Evolutionary conservation across 2,113 vertebrate genomes (phyloP), one percentile per base, ranked within the genome.

Genomic region (Phaethornis superciliosus): DNA sequence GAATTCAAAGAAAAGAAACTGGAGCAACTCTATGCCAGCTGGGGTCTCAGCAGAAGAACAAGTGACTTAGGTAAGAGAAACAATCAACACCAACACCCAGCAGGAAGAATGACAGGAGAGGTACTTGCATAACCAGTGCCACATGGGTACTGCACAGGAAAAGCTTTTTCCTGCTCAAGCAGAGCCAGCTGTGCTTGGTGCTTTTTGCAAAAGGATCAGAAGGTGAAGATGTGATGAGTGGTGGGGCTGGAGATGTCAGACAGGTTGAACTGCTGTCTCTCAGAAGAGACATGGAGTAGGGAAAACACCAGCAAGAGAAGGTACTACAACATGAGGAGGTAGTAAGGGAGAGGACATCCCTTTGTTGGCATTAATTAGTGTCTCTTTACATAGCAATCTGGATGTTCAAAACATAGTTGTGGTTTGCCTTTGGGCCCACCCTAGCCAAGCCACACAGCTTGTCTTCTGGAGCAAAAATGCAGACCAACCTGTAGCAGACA

Each of bases 341-440:
- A 68, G 54, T 7, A 46, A 54, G 47, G 51, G 42, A 62, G 55
- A 55, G 77, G 85, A 19, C 70, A 62, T 1, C 9, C 27, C 52
- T 33, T 18, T n/a, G 47, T 1, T 22, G 47, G 42, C 1, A 3
- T 15, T 51, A 78, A 84, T 65, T 37, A 64, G 12, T 0, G 2
- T 15, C 40, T 49, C 67, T 35, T 62, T 6, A 2, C 82, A 8
- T 15, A 17, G 71, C 68, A 63, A 30, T 10, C 37, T 19, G 44
- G 63, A 7, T 47, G 80, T 63, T 78, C 76, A 52, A 7, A 27
- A 1, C 85, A 68, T 84, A 75, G 24, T 1, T 90, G 90, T 52
- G 94, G 85, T 81, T 95, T 89, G 71, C 78, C 81, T 62, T 27
- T 7, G 82, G 92, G 76, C 72, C 63, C 94, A 74, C 46, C 87